A percentile compares a stretch with the other conserved stretches of the same genome.
These are phyloP conservation scores for Pachyrhynchus sulphureomaculatus DNA, from an alignment of 1,140 invertebrate genomes.

Conservation along the genomic window DNA sequence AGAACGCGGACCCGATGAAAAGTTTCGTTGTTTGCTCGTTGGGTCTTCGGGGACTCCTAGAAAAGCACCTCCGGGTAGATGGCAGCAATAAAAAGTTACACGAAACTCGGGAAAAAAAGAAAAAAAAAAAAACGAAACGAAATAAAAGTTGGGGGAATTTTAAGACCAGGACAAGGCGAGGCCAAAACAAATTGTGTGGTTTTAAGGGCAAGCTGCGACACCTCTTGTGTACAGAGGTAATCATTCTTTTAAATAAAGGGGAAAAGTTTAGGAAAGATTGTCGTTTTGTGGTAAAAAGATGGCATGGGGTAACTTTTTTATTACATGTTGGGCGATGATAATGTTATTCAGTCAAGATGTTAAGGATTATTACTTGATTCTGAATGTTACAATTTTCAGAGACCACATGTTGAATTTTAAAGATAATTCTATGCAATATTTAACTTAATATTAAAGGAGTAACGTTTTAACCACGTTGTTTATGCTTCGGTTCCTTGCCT, in stretches of 20 bases:
- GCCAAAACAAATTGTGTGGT: constrained; percentile 18
- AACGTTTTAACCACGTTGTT: too few relatives aligned
- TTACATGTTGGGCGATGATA: too few relatives aligned
- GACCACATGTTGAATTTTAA: too few relatives aligned
- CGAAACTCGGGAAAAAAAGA: constrained; percentile 1
- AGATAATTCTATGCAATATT: too few relatives aligned
- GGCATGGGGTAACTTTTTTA: too few relatives aligned
- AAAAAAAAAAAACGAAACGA: neutral
- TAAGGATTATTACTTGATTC: too few relatives aligned
- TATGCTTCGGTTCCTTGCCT: too few relatives aligned
- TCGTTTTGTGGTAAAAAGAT: neutral
- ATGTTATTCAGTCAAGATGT: too few relatives aligned
- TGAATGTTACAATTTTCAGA: too few relatives aligned
- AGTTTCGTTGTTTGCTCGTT: constrained; percentile 11
- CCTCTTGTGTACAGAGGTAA: constrained; percentile 14
- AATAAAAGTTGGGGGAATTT: neutral
- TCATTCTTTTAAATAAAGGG: constrained; percentile 19
- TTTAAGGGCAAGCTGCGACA: constrained; percentile 21
- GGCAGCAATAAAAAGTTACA: constrained; percentile 13
- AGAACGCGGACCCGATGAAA: constrained; percentile 1
- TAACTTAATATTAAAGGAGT: too few relatives aligned
- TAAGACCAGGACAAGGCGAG: too few relatives aligned
- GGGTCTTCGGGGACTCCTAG: constrained; percentile 14
- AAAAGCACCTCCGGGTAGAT: constrained; percentile 11
- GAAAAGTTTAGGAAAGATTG: neutral